Base-by-base conservation (phyloP, 2,113 vertebrate species). In the Colistium nudipinnis region DNA sequence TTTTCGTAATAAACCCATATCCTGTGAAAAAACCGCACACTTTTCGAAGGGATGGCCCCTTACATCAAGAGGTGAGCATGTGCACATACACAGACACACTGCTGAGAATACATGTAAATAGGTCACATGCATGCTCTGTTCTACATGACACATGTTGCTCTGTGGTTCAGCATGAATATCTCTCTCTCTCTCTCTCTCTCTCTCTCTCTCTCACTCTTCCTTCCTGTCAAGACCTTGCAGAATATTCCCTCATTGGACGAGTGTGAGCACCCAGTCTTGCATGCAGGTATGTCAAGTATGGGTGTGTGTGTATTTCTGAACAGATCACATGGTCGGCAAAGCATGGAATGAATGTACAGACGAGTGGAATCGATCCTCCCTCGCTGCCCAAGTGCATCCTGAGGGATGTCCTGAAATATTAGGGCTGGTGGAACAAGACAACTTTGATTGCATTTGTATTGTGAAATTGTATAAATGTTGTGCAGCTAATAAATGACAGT, bases 251-350 rank as follows among this genome's bases (percentile, higher is more conserved):
- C 14, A 28, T 69, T 14, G 60, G 10, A 55, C 12, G 12, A 54
- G 28, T 43, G 66, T 27, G 17, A 56, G 20, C 9, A 11, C 52
- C 57, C 35, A 82, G 38, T 63, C 67, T 59, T 82, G 83, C 73
- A 74, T 72, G 36, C 67, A 70, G 20, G 1, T 10, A 57, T 80
- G 68, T 68, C 57, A 55, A 54, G 52, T 49, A 33, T 79, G n/a
- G n/a, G 57, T 64, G 76, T 55, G 52, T 33, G 33, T 45, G 53
- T 66, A 30, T 75, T 75, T 86, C 61, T 82, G 76, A 90, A 66
- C 84, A 76, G 88, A 91, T 94, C 88, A 91, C 88, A 90, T 76
- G 92, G 92, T 90, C 80, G 87, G 84, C 84, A 92, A 91, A 93
- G 91, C 90, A 6, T 88, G 85, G 80, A 80, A 85, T 78, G 82